Percentiles rank a stretch among this genome's conserved stretches.
Conservation (phyloP, 2,888 invertebrate genomes). For the Frankliniella fusca region DNA sequence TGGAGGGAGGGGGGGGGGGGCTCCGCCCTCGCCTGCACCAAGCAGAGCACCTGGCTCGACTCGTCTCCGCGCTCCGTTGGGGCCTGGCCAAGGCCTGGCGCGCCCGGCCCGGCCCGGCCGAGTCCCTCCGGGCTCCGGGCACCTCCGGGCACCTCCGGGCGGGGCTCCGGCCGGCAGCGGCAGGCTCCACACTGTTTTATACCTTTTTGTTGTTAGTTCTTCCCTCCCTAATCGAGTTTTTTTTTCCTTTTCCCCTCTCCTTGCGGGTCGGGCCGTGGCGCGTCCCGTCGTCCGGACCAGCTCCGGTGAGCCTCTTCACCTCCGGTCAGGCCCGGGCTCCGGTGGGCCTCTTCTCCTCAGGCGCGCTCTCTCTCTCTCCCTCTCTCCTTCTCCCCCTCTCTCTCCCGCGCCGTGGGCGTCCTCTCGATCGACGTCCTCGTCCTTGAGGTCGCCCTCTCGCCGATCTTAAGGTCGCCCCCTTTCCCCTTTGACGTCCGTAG, state of each 20-base stretch:
- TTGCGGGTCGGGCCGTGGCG: no score
- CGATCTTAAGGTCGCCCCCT: no score
- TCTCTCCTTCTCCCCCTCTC: no score
- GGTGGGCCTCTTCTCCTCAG: no score
- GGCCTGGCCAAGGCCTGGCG: not conserved
- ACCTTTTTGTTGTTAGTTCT: not conserved
- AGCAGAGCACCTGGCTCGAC: not conserved
- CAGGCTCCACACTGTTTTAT: slow-evolving; percentile 22
- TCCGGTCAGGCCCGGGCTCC: no score
- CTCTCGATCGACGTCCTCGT: no score
- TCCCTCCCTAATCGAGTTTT: not conserved
- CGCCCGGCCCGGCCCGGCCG: not conserved
- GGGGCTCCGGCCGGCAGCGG: not conserved
- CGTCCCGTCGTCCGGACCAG: no score
- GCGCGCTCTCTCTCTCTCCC: no score
- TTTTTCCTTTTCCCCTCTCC: not conserved
- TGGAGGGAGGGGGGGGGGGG: not conserved
- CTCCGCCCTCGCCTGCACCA: not conserved
- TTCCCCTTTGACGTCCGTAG: no score
- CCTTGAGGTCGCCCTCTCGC: no score
- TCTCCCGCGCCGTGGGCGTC: no score
- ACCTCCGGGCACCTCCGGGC: not conserved
- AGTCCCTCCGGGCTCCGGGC: not conserved
- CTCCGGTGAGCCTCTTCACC: no score
- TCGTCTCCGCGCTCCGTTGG: not conserved